Evolutionary conservation across 1,140 invertebrate species (phyloP).

Genomic region (Heliconius eleuchia): DNA sequence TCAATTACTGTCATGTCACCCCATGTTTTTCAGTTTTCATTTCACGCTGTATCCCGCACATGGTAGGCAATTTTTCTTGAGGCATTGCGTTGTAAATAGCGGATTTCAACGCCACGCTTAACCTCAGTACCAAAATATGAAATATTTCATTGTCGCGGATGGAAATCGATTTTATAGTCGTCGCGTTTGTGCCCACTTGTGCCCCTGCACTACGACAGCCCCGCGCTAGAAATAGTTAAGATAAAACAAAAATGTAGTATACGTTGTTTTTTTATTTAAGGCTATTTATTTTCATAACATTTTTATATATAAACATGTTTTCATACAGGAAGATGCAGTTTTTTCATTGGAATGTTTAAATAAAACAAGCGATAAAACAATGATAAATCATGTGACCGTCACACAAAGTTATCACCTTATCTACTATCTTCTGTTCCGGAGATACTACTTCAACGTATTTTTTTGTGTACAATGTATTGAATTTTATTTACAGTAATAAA

Average conservation of each 20-base stretch:
- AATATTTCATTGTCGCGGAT: too few species aligned
- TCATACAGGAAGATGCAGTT: conserved; percentile 21
- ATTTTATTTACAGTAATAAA: conserved; percentile 5
- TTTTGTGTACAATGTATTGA: conserved; percentile 8
- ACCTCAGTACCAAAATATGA: too few species aligned
- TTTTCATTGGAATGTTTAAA: conserved; percentile 27
- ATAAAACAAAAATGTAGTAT: not conserved
- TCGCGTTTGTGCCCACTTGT: too few species aligned
- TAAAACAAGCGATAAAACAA: conserved; percentile 22
- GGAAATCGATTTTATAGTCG: too few species aligned
- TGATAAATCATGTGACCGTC: conserved; percentile 22
- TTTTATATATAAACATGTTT: not conserved
- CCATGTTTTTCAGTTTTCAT: too few species aligned
- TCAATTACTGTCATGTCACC: too few species aligned
- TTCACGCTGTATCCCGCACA: too few species aligned
- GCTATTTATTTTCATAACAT: not conserved
- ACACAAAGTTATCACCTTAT: conserved; percentile 19
- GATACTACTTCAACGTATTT: conserved; percentile 16
- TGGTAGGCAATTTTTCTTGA: too few species aligned
- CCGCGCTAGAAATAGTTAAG: not conserved
- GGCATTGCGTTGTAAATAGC: too few species aligned
- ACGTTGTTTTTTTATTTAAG: not conserved
- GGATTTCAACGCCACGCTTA: too few species aligned
- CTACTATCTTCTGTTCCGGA: conserved; percentile 25
- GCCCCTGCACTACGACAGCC: too few species aligned